A percentile compares a stretch with the other conserved stretches of the same genome.
These are phyloP conservation scores for Drosophila niveifrons DNA, from an alignment of 2,888 invertebrate genomes.

Conservation along the genomic window DNA sequence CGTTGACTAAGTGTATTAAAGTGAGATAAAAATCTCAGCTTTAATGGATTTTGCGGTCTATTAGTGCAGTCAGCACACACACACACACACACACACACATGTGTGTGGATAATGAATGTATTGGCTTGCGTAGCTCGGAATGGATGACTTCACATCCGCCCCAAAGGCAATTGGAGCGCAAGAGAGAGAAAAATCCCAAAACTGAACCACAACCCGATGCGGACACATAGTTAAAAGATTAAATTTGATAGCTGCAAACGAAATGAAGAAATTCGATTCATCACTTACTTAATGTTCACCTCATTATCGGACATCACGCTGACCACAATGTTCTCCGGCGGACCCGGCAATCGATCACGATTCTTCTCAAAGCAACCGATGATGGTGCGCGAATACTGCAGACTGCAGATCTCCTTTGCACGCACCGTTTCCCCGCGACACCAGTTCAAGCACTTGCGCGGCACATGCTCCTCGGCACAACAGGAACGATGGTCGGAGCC, in stretches of 20 bases:
- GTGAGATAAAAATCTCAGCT: constrained; percentile 80
- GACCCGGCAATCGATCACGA: constrained; percentile 91
- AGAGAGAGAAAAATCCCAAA: constrained; percentile 14
- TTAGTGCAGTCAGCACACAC: constrained; percentile 62
- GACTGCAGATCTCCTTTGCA: constrained; percentile 88
- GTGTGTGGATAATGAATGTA: constrained; percentile 71
- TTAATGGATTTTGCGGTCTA: constrained; percentile 82
- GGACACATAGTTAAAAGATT: constrained; percentile 53
- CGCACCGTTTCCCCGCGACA: constrained; percentile 92
- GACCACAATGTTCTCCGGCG: constrained; percentile 89
- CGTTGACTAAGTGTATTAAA: constrained; percentile 81
- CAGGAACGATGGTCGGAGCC: constrained; percentile 94
- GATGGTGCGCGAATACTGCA: constrained; percentile 91
- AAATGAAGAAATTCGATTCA: constrained; percentile 33
- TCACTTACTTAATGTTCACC: constrained; percentile 86
- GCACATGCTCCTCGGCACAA: constrained; percentile 92
- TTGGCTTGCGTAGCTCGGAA: constrained; percentile 64
- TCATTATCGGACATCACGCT: constrained; percentile 87
- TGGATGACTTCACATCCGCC: constrained; percentile 75
- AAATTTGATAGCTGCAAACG: constrained; percentile 48
- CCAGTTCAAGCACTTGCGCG: constrained; percentile 93
- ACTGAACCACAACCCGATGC: neutral
- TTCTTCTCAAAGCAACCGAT: constrained; percentile 93
- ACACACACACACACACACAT: constrained; percentile 3
- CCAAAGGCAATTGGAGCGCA: constrained; percentile 31